These are phyloP conservation scores for Rhodeus uyekii DNA, from an alignment of 2,797 vertebrate species.

Conservation along the genomic window DNA sequence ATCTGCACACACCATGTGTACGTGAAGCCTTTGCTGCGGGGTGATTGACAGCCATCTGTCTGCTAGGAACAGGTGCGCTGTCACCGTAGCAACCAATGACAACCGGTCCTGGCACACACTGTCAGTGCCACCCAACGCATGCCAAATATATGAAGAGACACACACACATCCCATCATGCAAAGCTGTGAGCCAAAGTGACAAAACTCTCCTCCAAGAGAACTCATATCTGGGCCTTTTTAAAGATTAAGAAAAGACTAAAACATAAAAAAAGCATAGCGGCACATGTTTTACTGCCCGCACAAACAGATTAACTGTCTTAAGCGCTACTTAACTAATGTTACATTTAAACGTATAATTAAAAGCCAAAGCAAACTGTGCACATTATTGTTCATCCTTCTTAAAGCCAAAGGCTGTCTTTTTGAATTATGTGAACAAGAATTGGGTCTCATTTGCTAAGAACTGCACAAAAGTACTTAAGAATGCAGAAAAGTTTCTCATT, in stretches of 20 bases:
- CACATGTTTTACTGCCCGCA: neutral
- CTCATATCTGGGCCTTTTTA: neutral
- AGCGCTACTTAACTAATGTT: conserved; percentile 2
- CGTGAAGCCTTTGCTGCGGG: neutral
- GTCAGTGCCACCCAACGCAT: conserved; percentile 24
- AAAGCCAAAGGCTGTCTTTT: neutral
- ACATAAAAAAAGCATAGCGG: neutral
- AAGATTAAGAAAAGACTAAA: conserved; percentile 1
- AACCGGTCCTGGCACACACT: conserved; percentile 15
- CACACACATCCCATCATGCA: conserved; percentile 25
- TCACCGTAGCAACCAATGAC: conserved; percentile 43
- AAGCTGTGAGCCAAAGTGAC: conserved; percentile 32
- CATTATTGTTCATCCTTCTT: neutral
- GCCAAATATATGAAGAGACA: conserved; percentile 30
- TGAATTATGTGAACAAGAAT: no score
- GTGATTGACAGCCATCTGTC: conserved; percentile 55
- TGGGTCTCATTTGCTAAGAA: neutral
- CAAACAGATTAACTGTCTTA: neutral
- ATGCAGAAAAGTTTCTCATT: neutral
- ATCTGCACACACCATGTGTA: neutral
- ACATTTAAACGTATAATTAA: neutral
- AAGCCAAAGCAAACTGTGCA: neutral
- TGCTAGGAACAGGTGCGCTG: conserved; percentile 44
- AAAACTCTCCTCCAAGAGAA: conserved; percentile 25
- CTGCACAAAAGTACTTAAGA: neutral